Base-by-base conservation (phyloP, 2,888 invertebrate species). In the Macaria notata region DNA sequence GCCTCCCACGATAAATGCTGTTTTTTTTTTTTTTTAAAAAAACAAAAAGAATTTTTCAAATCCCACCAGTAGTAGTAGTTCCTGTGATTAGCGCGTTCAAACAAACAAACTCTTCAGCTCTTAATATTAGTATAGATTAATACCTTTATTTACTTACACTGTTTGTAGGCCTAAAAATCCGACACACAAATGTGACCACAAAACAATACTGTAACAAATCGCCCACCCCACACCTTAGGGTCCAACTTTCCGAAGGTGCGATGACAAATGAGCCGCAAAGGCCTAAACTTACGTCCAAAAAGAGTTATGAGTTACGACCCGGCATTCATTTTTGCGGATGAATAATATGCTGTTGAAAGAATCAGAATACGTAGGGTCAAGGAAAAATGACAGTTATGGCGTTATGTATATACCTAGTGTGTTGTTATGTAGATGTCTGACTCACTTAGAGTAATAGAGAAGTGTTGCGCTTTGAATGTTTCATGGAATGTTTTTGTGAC, bases 231-330 rank as follows among this genome's bases (percentile, higher is more conserved):
- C 50, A 59, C 64, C 57, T 56, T n/a, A 43, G 66, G 51, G 50
- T 19, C 56, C 36, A 63, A 64, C 57, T 62, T 61, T 54, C 45
- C 56, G 53, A 68, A 78, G 74, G 70, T 69, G 70, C 62, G 68
- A 76, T 83, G 80, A 81, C 70, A 78, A 78, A 81, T 76, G 78
- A 70, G 61, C 63, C 66, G 66, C 63, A 61, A 57, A 62, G 62
- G 70, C 70, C 56, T 66, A 70, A 50, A 50, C 50, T 44, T 44
- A 9, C 50, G 70, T 72, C 72, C 72, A 73, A 75, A 73, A 74
- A 77, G 79, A 81, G 75, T 79, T 77, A 81, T 80, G 79, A 81
- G 75, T 79, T 77, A 81, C 79, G 73, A 66, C 56, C 56, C 42
- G 45, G 72, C 69, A 75, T 76, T 74, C 75, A 73, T 69, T 66